These are phyloP conservation scores for Phoxinus phoxinus DNA, from an alignment of 2,113 vertebrate genomes.

Conservation along the genomic window DNA sequence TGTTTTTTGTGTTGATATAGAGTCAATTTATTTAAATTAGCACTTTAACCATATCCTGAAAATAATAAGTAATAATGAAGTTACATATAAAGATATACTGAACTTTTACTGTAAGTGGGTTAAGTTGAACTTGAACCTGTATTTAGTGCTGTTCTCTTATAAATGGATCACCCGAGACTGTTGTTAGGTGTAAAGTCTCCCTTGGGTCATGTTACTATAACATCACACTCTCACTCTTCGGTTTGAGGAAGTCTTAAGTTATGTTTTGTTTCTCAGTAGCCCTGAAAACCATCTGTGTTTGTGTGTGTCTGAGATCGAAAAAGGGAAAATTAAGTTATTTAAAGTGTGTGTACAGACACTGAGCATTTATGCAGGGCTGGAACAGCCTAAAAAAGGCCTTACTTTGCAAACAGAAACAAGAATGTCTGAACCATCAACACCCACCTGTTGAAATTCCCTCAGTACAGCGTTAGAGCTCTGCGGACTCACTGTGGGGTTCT, in stretches of 20 bases:
- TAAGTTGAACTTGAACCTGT: not conserved
- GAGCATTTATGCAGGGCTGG: not conserved
- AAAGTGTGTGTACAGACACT: not conserved
- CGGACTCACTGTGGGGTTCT: not conserved
- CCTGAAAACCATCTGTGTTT: not conserved
- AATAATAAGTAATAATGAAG: too few species aligned
- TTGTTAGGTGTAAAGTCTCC: not conserved
- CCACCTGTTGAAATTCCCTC: conserved; percentile 23
- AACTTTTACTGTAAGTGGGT: too few species aligned
- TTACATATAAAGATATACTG: too few species aligned
- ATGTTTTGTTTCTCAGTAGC: not conserved
- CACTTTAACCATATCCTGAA: too few species aligned
- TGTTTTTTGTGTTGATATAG: not conserved
- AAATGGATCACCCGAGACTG: not conserved
- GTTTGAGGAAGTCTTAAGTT: not conserved
- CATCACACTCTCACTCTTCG: not conserved
- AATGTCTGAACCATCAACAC: conserved; percentile 1
- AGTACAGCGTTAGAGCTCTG: not conserved
- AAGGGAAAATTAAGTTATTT: not conserved
- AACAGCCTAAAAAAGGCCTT: not conserved
- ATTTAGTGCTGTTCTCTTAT: not conserved
- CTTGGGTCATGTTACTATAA: not conserved
- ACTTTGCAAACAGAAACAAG: conserved; percentile 8
- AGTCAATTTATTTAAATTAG: not conserved
- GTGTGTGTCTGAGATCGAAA: not conserved